Evolutionary conservation across 2,797 vertebrate species (phyloP), one percentile per base, ranked within the genome.

Genomic region (Paramormyrops hopkinsi): DNA sequence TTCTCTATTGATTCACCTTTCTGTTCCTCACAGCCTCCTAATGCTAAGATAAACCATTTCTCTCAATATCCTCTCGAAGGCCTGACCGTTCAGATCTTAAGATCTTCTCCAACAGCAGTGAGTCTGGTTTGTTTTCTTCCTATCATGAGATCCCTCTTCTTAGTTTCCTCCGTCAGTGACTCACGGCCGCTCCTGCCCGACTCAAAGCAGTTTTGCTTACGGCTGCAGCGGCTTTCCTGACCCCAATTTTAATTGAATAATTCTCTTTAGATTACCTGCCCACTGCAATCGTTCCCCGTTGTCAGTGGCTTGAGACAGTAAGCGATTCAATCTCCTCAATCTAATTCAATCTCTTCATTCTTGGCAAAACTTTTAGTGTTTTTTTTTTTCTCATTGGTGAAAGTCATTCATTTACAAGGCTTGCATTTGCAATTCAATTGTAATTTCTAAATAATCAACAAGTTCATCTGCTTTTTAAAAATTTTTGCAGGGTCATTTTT

Each of bases 201-300:
- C 44, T 53, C 83, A 50, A 85, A 85, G 50, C 48, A 50, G 6
- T 51, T 85, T 48, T 51, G 46, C n/a, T 14, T 85, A 33, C 48
- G 6, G n/a, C 48, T 14, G 19, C 48, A 14, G 48, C 29, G 83
- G 83, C 48, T 33, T 29, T 2, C 9, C 83, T 53, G 11, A 50
- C 12, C 46, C 25, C 46, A 53, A 51, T 84, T 84, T 84, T 84
- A 84, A 84, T 84, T 48, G n/a, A 48, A 84, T 84, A 84, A 48
- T 22, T 84, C 22, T 84, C n/a, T 6, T 48, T 22, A 48, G n/a
- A 85, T 51, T 53, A 29, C 83, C n/a, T 85, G 19, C 50, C 48
- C 22, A 12, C 83, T 85, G 50, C 46, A 50, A 6, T 53, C 9
- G 22, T 85, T 53, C 4, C 19, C 46, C 11, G 4, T 17, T 85